A percentile compares a stretch with the other conserved stretches of the same genome.
Evolutionary conservation across 2,888 invertebrate genomes (phyloP).

Genomic region (Dichetophora obliterata): DNA sequence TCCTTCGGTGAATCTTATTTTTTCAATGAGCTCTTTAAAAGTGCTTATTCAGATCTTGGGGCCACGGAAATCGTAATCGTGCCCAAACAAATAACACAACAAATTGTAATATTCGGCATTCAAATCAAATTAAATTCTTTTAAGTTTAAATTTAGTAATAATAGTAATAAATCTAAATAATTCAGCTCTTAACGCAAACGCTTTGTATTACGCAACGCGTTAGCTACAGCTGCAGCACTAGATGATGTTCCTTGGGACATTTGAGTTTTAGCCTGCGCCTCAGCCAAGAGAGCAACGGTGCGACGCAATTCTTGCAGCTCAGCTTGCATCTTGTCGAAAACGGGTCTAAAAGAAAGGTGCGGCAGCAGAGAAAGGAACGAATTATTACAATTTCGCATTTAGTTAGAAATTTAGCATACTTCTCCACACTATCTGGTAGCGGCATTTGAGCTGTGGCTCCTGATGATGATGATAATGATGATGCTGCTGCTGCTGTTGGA

Average conservation of each 20-base stretch:
- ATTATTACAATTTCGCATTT: not conserved
- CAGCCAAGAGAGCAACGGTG: slow-evolving; percentile 57
- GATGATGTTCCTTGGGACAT: slow-evolving; percentile 23
- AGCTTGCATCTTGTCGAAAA: slow-evolving; percentile 58
- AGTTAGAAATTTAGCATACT: slow-evolving; percentile 40
- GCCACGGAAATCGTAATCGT: no score
- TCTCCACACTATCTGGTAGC: slow-evolving; percentile 27
- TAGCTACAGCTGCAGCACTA: not conserved
- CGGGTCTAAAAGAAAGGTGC: slow-evolving; percentile 37
- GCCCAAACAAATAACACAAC: no score
- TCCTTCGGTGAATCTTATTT: no score
- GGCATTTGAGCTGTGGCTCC: not conserved
- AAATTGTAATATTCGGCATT: no score
- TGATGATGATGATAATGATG: no score
- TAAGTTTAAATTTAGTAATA: not conserved
- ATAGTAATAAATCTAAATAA: not conserved
- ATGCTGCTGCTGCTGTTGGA: no score
- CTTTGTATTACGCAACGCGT: not conserved
- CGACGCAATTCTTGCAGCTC: slow-evolving; percentile 60
- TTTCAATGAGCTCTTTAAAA: no score
- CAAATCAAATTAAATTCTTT: no score
- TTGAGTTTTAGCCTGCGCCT: slow-evolving; percentile 50
- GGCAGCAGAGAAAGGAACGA: not conserved
- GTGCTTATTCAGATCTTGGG: no score
- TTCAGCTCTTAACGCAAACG: slow-evolving; percentile 19